These are phyloP conservation scores for Diuraphis noxia DNA, from an alignment of 1,140 invertebrate species.

Conservation along the genomic window DNA sequence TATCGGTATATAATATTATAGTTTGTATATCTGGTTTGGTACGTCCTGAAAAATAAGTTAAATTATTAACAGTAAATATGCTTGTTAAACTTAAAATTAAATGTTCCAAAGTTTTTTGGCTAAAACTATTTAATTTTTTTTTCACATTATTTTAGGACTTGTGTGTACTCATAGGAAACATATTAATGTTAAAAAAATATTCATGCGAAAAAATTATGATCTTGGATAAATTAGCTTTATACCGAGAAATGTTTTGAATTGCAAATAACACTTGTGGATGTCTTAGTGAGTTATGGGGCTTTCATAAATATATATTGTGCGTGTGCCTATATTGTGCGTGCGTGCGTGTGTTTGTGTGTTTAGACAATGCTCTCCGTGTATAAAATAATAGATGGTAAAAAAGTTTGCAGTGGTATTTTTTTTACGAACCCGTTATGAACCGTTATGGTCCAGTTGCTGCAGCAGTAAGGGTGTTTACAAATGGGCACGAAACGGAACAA, in stretches of 20 bases:
- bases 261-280: conserved; percentile 30
- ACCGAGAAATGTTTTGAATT: background rate
- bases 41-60: background rate
- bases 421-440: background rate
- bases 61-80: background rate
- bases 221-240: conserved; percentile 5
- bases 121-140: background rate
- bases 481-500: conserved; percentile 12
- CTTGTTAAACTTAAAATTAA: background rate
- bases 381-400: background rate
- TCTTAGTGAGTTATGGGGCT: conserved; percentile 8
- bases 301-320: background rate
- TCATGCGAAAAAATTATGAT: background rate
- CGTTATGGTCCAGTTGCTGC: conserved; percentile 14
- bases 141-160: background rate
- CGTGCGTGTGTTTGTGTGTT: background rate
- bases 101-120: no score
- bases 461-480: conserved; percentile 36
- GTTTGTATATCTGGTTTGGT: background rate
- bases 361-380: background rate
- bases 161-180: background rate
- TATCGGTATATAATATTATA: no score
- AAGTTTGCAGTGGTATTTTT: conserved; percentile 15
- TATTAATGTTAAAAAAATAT: background rate
- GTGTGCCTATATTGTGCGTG: background rate